A percentile compares a stretch with the other conserved stretches of the same genome.
phyloP scores from a whole-genome alignment of 2,888 invertebrate genomes.

The Cyrtodaria siliqua region DNA sequence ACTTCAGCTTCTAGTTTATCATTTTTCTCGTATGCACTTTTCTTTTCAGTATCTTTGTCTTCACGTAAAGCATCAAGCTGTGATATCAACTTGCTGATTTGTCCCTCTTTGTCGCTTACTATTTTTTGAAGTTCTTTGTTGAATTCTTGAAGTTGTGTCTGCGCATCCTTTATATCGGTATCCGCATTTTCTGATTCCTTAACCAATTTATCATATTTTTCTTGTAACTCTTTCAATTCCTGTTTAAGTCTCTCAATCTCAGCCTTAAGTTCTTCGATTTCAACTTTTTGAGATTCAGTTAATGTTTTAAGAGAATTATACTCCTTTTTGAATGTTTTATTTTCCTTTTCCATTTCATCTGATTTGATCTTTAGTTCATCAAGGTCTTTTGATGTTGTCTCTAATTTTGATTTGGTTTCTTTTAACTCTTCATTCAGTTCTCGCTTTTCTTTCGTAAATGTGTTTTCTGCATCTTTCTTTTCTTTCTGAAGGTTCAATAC shows the following conservation, averaged over 20 bases:
- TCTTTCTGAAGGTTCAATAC: slow-evolving; percentile 55
- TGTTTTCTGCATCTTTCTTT: slow-evolving; percentile 54
- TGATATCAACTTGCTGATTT: slow-evolving; percentile 52
- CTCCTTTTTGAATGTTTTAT: slow-evolving; percentile 40
- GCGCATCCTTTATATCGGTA: slow-evolving; percentile 60
- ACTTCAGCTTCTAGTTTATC: slow-evolving; percentile 49
- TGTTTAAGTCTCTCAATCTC: slow-evolving; percentile 55
- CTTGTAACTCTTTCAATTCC: slow-evolving; percentile 59
- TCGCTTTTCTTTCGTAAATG: slow-evolving; percentile 53
- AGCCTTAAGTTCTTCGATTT: slow-evolving; percentile 45
- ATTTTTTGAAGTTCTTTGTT: slow-evolving; percentile 61
- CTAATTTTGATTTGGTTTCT: slow-evolving; percentile 39
- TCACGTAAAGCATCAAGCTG: slow-evolving; percentile 51
- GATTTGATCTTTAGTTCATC: slow-evolving; percentile 55
- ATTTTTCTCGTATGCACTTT: slow-evolving; percentile 45
- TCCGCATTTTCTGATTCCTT: slow-evolving; percentile 62
- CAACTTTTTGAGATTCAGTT: slow-evolving; percentile 36
- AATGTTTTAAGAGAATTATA: slow-evolving; percentile 19
- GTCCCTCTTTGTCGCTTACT: slow-evolving; percentile 61
- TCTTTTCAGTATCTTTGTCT: slow-evolving; percentile 58
- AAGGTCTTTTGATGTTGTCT: slow-evolving; percentile 22
- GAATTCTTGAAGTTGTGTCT: slow-evolving; percentile 51
- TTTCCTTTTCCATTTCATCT: slow-evolving; percentile 54
- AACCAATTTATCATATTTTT: slow-evolving; percentile 56
- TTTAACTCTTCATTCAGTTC: slow-evolving; percentile 41